Evolutionary conservation across 2,113 vertebrate genomes (phyloP), one percentile per base, ranked within the genome.

Genomic region (Gadus chalcogrammus): DNA sequence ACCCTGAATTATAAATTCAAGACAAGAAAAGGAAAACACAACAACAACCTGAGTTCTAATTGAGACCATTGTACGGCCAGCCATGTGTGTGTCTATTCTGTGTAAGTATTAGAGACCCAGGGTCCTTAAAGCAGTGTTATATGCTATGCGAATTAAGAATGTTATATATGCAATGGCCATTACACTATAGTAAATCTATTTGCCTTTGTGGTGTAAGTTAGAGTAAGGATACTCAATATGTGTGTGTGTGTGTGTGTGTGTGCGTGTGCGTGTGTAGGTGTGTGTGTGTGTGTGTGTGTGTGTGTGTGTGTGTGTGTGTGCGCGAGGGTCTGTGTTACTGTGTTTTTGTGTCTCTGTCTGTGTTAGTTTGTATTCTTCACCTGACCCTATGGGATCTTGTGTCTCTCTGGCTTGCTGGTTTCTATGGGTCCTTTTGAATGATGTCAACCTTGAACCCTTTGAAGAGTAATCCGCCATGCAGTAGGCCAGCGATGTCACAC

Each of bases 381-480:
- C 91, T 88, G 79, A 86, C 61, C 88, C 78, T 52, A 78, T 62
- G 17, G 86, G 81, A 68, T 79, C 82, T 48, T 80, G 82, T 18
- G 80, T 84, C 64, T 74, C 73, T 63, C 72, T 77, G 12, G 72
- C 80, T 71, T 88, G 88, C 24, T 87, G 85, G 70, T 84, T 91
- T 69, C 92, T 85, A 28, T 94, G 93, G 18, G 12, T 6, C 72
- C 93, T 95, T 70, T 74, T 90, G 0, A 89, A 1, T 6, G 89
- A 68, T 1, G 75, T 76, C 3, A 92, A 67, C 17, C 78, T 77
- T 13, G 93, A 84, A 60, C 91, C 89, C n/a, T 74, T 83, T 0
- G 93, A 97, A 27, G 88, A 81, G 65, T 95, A 98, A 72, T 85
- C 86, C 4, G 93, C 92, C 78, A 96, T 91, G 55, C 85, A 90